These are phyloP conservation scores for Chanos chanos DNA, from an alignment of 2,797 vertebrate species.

Conservation along the genomic window DNA sequence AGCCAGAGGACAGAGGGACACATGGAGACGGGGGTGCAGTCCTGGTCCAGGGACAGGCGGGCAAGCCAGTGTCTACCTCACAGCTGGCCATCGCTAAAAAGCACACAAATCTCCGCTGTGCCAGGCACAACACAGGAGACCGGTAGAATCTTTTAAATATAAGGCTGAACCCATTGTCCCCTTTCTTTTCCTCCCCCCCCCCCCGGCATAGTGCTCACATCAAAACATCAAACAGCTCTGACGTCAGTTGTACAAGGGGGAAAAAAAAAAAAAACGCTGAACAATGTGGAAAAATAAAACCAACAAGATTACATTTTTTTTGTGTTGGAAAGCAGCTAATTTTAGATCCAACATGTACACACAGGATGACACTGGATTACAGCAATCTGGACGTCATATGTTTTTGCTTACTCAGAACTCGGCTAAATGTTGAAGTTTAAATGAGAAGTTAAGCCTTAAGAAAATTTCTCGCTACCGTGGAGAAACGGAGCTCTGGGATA, in stretches of 20 bases:
- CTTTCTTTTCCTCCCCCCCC: background rate
- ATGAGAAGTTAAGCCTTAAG: background rate
- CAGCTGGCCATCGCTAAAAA: no score
- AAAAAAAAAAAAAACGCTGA: no score
- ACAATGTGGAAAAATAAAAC: no score
- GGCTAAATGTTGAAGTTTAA: no score
- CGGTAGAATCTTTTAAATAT: constrained; percentile 34
- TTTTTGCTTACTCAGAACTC: background rate
- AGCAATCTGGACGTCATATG: background rate
- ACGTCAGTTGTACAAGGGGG: no score
- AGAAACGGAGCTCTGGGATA: no score
- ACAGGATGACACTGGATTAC: background rate
- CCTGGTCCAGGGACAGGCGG: no score
- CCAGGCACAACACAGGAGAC: background rate
- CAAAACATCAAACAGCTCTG: constrained; percentile 25
- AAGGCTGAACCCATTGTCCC: constrained; percentile 19
- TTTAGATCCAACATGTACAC: constrained; percentile 8
- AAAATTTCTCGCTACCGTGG: background rate
- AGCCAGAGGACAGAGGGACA: background rate
- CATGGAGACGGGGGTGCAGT: background rate
- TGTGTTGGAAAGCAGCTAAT: background rate
- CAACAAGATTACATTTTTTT: constrained; percentile 28
- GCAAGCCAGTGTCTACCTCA: no score
- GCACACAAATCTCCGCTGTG: background rate
- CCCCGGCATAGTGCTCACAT: constrained; percentile 8